Base-by-base conservation (phyloP, 23 tunicate species). In the Ascidia mentula region DNA sequence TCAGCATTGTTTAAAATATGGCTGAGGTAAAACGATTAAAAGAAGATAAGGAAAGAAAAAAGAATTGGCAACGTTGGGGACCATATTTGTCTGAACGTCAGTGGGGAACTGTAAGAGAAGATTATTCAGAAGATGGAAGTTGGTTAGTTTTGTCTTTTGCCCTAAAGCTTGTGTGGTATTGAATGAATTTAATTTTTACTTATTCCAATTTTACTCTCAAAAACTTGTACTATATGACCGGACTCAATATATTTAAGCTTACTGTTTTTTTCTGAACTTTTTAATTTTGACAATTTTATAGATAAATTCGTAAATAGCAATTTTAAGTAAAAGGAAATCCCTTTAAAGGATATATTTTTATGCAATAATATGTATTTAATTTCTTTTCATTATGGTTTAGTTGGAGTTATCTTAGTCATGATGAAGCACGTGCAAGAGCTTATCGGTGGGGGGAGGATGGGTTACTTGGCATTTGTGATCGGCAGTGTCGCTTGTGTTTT, bases 371-470 rank as follows among this genome's bases (percentile, higher is more conserved):
- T n/a, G n/a, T n/a, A n/a, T n/a, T n/a, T n/a, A n/a, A n/a, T n/a
- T n/a, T n/a, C n/a, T n/a, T n/a, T n/a, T n/a, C n/a, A n/a, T n/a
- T n/a, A n/a, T n/a, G n/a, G n/a, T 53, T 9, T 72, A 91, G 97
- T 38, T 92, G 97, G 97, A 82, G 87, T 35, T 92, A 86, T 36
- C 79, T 92, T 22, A 82, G 85, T 46, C 97, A 92, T 60, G 91
- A 87, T 76, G 81, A 92, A 34, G 46, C 97, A 0, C 78, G 97
- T 33, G 83, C 97, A 12, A 74, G 90, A 38, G 97, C 97, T 35
- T 92, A 92, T 83, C 78, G 97, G 36, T 92, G 97, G 97, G 97
- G 97, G 22, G 97, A 92, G 59, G 97, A 92, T 83, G 97, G 97
- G 3, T 75, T 92, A 40, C 76, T 92, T 9, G 97, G 97, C 5